Evolutionary conservation across 2,797 vertebrate genomes (phyloP), one percentile per base, ranked within the genome.

Genomic region (Propithecus deckenii): DNA sequence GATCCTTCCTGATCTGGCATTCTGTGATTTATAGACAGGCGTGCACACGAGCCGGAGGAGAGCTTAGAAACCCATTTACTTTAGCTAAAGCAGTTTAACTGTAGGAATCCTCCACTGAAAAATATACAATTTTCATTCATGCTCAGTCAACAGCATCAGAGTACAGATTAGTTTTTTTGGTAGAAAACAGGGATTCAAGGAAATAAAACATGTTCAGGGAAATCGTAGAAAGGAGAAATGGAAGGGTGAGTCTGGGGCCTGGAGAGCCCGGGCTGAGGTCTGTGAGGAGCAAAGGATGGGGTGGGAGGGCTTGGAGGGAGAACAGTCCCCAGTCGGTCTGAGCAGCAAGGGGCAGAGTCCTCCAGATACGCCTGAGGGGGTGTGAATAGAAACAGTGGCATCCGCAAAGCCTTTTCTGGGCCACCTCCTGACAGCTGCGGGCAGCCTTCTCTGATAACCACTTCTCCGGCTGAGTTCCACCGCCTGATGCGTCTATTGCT

Each of bases 361-460:
- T 74, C 83, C 61, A 57, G 38, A 41, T 8, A 41, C 0, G 9
- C 32, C 35, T 3, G 35, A 43, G 7, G 30, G 8, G 35, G 63
- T 80, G 59, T 2, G 23, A 80, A 22, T 14, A 76, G 88, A 38
- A 52, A 41, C 4, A 15, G 13, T 4, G 7, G 4, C 30, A 1
- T 13, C 0, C 10, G 1, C 43, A 35, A 3, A 28, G 81, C 25
- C 41, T 32, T 83, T n/a, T 14, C 25, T 15, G 11, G 15, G 28
- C 38, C 2, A 0, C 28, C 30, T 25, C 8, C 28, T 81, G 7
- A 23, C 1, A 22, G 30, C 20, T 3, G 5, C 0, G 10, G 72
- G 18, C 14, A 28, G 65, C 12, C 17, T 55, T 43, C 86, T 52
- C 50, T 35, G 52, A 17, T 13, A 86, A 57, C 43, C 12, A 15